These are phyloP conservation scores for Clarias gariepinus DNA, from an alignment of 2,113 vertebrate species.

Conservation along the genomic window DNA sequence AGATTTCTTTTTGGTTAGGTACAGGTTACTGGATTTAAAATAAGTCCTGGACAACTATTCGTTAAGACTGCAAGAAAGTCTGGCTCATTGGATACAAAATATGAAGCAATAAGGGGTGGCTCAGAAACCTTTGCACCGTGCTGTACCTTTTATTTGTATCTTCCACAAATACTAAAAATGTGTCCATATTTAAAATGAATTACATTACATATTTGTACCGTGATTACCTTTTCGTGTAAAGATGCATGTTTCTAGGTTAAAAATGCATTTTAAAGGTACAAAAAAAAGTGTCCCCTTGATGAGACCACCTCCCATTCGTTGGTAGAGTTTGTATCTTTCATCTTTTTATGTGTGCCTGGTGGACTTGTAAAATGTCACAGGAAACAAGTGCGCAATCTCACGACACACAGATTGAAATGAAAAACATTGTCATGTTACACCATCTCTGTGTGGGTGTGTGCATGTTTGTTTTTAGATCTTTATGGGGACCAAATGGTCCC, in stretches of 20 bases:
- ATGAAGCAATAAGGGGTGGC: too few species aligned
- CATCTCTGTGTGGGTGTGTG: background rate
- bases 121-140: too few species aligned
- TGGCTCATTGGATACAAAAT: too few species aligned
- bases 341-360: background rate
- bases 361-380: background rate
- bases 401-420: background rate
- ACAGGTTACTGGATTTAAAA: too few species aligned
- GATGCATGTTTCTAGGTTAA: background rate
- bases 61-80: too few species aligned
- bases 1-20: too few species aligned
- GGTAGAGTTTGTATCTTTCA: background rate
- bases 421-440: conserved; percentile 6
- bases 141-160: background rate
- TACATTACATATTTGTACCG: too few species aligned
- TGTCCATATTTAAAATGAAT: background rate
- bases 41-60: too few species aligned
- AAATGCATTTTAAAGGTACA: background rate
- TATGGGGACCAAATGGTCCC: background rate
- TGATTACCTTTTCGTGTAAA: too few species aligned
- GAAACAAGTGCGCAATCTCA: background rate
- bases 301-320: background rate
- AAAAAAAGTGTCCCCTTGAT: background rate
- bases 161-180: background rate
- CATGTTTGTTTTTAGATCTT: background rate